phyloP scores from a whole-genome alignment of 64 coral and sea anemone species.

The Pachyseris speciosa region DNA sequence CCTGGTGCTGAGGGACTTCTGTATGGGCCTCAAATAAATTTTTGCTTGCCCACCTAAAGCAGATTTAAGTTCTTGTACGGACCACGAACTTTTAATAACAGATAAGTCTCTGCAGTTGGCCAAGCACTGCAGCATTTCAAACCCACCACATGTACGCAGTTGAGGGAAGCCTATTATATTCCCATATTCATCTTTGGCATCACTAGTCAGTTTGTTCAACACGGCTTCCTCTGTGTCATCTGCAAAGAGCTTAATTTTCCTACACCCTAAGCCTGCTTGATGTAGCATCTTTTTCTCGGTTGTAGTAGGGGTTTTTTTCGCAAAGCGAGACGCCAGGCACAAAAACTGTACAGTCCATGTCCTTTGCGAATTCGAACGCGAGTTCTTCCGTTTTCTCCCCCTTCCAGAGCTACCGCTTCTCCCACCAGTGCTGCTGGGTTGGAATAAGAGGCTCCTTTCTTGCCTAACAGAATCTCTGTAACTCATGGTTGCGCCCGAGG shows the following conservation, averaged over 20 bases:
- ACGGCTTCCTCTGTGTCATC: constrained; percentile 52
- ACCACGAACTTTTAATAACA: too few relatives aligned
- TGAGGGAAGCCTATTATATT: too few relatives aligned
- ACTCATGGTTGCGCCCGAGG: constrained; percentile 25
- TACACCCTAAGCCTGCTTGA: constrained; percentile 39
- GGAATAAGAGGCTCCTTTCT: constrained; percentile 64
- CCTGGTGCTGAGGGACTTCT: too few relatives aligned
- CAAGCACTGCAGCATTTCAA: too few relatives aligned
- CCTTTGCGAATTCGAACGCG: constrained; percentile 35
- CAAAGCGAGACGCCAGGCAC: constrained; percentile 41
- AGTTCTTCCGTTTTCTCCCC: constrained; percentile 40
- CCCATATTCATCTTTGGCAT: too few relatives aligned
- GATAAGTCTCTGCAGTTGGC: too few relatives aligned
- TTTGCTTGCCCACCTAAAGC: too few relatives aligned
- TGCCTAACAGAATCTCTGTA: constrained; percentile 54
- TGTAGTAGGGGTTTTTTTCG: constrained; percentile 39
- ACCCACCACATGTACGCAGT: too few relatives aligned
- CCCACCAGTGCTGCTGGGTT: constrained; percentile 33
- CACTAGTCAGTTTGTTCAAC: too few relatives aligned
- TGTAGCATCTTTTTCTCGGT: constrained; percentile 46
- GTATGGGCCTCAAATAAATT: too few relatives aligned
- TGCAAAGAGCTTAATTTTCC: constrained; percentile 39
- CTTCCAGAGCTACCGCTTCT: constrained; percentile 44
- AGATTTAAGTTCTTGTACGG: too few relatives aligned
- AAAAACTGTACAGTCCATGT: constrained; percentile 71